Evolutionary conservation across 1,140 invertebrate genomes (phyloP), one percentile per base, ranked within the genome.

Genomic region (Trialeurodes vaporariorum): DNA sequence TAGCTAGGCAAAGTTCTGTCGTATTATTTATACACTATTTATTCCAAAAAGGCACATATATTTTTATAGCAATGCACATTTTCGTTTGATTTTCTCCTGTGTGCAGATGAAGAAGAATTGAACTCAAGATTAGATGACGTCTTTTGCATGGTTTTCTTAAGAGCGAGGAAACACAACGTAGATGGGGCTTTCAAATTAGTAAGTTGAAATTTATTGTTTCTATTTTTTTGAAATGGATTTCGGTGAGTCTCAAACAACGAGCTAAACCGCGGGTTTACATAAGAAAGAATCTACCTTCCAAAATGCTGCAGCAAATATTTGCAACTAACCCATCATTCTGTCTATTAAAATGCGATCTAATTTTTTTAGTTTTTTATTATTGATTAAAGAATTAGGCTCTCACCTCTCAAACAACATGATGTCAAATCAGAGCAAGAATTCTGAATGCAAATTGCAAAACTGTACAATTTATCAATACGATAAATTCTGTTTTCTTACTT

Each of bases 101-200:
- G n/a, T n/a, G 0, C 67, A 74, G 74, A 61, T 2, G 74, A 75
- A 61, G 67, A 67, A 60, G 65, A 71, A 34, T 59, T 75, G 25
- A 67, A 72, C 27, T 67, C 73, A 0, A 71, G 80, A 67, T 79
- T 76, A 58, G 82, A 83, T 70, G 81, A 82, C 72, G 74, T 76
- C 13, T 84, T 83, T 71, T 71, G 83, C 11, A 70, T 82, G 1
- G 72, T 80, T 26, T 84, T 83, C 71, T 74, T 84, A 1, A 71
- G 82, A 34, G 82, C 81, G 1, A 72, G 81, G 66, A 83, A 83
- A 71, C 82, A 82, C 70, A 76, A 83, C 71, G 75, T 79, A 13
- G 76, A 77, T 63, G 79, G 79, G 71, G 78, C 82, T 0, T 83
- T 82, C 65, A 77, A 77, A 59, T 74, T 83, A 70, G 75, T 76